Conservation (phyloP, 2,113 vertebrate species). For the Climacteris rufus region DNA sequence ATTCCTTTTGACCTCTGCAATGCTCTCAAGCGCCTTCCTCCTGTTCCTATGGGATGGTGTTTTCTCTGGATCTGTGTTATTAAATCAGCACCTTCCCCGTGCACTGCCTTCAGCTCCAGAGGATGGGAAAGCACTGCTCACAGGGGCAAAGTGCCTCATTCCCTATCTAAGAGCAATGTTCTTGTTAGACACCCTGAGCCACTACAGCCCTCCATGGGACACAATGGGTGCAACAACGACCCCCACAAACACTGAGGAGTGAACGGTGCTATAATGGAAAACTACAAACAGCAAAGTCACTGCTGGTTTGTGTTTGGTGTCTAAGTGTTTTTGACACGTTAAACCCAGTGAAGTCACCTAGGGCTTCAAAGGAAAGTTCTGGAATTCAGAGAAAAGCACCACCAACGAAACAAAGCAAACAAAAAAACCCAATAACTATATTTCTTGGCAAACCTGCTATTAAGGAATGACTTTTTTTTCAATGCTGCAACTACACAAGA, state of each 20-base stretch:
- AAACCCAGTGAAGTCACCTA: background rate
- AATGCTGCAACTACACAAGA: background rate
- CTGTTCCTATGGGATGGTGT: background rate
- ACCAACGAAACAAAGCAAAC: background rate
- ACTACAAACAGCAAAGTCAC: background rate
- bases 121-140: background rate
- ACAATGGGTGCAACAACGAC: too few species aligned
- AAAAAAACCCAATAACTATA: background rate
- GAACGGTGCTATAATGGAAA: accelerated
- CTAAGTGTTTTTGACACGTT: background rate
- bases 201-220: background rate
- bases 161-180: background rate
- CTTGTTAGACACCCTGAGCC: background rate
- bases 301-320: background rate
- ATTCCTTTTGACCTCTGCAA: background rate
- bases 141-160: background rate
- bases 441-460: background rate
- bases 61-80: background rate
- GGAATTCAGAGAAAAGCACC: background rate
- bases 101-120: background rate
- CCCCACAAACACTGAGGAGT: accelerated
- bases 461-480: background rate
- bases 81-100: background rate
- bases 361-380: background rate
- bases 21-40: background rate